Evolutionary conservation across 2,113 vertebrate genomes (phyloP), one percentile per base, ranked within the genome.

Genomic region (Apodemus speciosus): DNA sequence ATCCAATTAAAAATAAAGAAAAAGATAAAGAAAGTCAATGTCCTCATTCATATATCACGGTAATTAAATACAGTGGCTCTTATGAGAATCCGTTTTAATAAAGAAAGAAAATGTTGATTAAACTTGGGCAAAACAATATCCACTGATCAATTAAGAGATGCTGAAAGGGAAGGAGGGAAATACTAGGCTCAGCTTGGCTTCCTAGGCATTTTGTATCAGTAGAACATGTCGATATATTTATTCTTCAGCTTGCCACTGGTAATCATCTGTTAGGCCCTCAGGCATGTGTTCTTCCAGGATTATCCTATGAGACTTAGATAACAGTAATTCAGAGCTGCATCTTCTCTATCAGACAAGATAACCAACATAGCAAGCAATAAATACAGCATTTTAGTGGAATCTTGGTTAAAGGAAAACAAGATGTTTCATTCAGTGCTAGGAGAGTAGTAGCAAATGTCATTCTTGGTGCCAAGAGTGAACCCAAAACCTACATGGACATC

Each of bases 41-140:
- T 95, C 30, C 20, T 95, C 38, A 85, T 71, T 86, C 32, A 40
- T 86, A 20, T 11, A 93, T 81, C 76, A 93, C 23, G 20, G 4
- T 53, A 77, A 90, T 92, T 95, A 94, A 88, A 92, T 76, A 49
- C n/a, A 72, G 68, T 7, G 84, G 30, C 7, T 91, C 68, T 62
- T 68, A 3, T 77, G 40, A 66, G 53, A 90, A 69, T 62, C 84
- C 10, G 13, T 53, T 92, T 90, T 84, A 53, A 53, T 71, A 94
- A 23, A 14, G 11, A 93, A 21, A 80, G 3, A 84, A 4, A 51
- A 30, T 85, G 32, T 77, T 46, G 1, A 58, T 72, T 88, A 51
- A 95, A 69, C 14, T 64, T 92, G 27, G 40, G 20, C 40, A 92
- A 62, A 21, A 90, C 96, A 96, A 92, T 11, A 79, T 84, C 9